Evolutionary conservation across 2,113 vertebrate genomes (phyloP), one percentile per base, ranked within the genome.

Genomic region (Podarcis cretensis): DNA sequence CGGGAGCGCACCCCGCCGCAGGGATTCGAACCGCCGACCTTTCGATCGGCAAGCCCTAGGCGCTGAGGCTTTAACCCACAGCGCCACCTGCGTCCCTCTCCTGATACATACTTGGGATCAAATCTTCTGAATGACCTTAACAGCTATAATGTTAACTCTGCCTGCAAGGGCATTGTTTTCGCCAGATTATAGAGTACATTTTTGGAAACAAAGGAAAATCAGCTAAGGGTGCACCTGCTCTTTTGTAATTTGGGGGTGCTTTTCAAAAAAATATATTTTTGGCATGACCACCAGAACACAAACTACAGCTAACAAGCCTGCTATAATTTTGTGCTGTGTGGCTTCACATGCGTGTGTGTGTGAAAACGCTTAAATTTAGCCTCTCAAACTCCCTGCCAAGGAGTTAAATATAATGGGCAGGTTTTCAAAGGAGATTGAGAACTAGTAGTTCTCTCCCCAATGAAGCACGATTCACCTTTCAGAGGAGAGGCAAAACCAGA

Each of bases 391-490:
- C 73, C 63, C 18, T 76, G 93, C 93, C 85, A 81, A 69, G 86
- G 54, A 89, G 21, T 10, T 84, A 86, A 90, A 90, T 68, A 84
- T 82, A 81, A 63, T n/a, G 9, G 66, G 65, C 32, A 92, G 92
- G 54, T 9, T 87, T 0, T 81, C 66, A 84, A 71, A 65, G 91
- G 54, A 14, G 14, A 43, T 18, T 84, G 79, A 82, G 57, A 92
- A 30, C 18, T 73, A 91, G 81, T 21, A 90, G 27, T 32, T 89
- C 75, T 43, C 16, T 12, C 84, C 54, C 54, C 12, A 37, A 82
- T 76, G 66, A 92, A 76, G 65, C 5, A 54, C 59, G 35, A 81
- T 90, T 93, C 10, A 77, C 89, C 85, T 90, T 93, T 90, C 13
- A 89, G 59, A 81, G 40, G n/a, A 91, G 83, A 91, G 80, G 48